These are phyloP conservation scores for Eupithecia subumbrata DNA, from an alignment of 2,888 invertebrate species.

Conservation along the genomic window DNA sequence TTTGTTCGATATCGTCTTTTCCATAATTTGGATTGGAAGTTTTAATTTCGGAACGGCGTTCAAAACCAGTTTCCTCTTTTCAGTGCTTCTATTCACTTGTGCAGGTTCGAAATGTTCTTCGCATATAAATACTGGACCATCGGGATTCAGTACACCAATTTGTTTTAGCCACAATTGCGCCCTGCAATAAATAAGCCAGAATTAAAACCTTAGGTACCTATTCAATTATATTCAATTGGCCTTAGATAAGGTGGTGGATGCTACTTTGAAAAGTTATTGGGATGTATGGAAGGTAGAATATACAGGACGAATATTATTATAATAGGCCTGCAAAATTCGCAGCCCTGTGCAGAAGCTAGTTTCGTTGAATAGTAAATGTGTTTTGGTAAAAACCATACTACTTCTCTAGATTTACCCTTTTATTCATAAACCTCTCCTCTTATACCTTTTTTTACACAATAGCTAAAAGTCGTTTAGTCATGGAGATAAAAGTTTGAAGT, in stretches of 20 bases:
- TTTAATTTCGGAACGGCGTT: not conserved
- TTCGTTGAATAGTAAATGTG: not conserved
- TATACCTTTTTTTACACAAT: no score
- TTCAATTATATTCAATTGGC: no score
- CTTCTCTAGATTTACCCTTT: no score
- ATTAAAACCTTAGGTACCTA: not conserved
- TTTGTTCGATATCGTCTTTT: slow-evolving; percentile 12
- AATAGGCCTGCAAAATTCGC: not conserved
- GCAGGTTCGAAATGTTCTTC: slow-evolving; percentile 30
- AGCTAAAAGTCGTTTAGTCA: no score
- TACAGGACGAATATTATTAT: no score
- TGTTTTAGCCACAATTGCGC: slow-evolving; percentile 14
- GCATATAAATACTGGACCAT: slow-evolving; percentile 21
- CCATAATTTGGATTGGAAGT: not conserved
- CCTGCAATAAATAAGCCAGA: slow-evolving; percentile 18
- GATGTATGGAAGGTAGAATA: no score
- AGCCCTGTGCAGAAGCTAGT: not conserved
- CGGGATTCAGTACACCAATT: slow-evolving; percentile 12
- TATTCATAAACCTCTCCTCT: no score
- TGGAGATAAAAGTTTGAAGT: no score
- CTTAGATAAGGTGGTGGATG: no score
- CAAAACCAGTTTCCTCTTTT: not conserved
- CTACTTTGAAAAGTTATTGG: no score
- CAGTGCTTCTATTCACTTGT: slow-evolving; percentile 5
- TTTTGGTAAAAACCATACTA: no score